Evolutionary conservation across 2,113 vertebrate genomes (phyloP).

Genomic region (Phyllostomus hastatus): DNA sequence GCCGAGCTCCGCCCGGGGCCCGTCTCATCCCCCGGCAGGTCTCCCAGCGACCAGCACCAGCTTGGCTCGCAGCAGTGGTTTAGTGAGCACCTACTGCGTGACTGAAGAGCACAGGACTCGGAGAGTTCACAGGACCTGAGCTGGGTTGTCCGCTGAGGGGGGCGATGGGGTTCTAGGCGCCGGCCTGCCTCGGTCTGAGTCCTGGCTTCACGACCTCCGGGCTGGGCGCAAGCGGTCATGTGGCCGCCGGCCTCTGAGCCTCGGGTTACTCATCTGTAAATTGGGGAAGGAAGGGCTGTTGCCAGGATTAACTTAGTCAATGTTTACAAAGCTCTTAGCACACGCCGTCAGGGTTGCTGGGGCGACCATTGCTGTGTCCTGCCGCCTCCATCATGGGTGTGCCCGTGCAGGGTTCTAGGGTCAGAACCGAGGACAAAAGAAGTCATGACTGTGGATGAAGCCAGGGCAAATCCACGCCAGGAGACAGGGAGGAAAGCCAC

Average conservation of each 20-base stretch:
- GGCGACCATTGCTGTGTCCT: too few relatives aligned
- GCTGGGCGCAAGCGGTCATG: not conserved
- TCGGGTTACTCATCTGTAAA: not conserved
- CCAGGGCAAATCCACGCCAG: not conserved
- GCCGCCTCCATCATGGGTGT: not conserved
- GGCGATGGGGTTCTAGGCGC: not conserved
- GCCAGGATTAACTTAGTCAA: too few relatives aligned
- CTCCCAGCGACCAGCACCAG: not conserved
- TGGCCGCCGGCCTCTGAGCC: not conserved
- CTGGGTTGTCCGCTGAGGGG: not conserved
- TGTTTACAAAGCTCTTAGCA: rapidly evolving
- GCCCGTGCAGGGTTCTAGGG: not conserved
- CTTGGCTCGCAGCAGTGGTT: not conserved
- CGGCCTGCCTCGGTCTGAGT: not conserved
- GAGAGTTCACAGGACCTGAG: not conserved
- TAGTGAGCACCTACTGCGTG: not conserved
- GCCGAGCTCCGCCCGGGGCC: not conserved
- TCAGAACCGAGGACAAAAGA: not conserved
- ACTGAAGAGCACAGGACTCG: not conserved
- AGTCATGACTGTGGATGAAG: not conserved
- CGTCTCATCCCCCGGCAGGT: not conserved
- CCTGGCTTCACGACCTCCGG: not conserved
- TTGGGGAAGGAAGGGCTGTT: not conserved
- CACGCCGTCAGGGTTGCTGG: rapidly evolving
- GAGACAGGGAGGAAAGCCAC: not conserved